Conservation (phyloP, 2,888 invertebrate species). For the Lamellibrachia satsuma region DNA sequence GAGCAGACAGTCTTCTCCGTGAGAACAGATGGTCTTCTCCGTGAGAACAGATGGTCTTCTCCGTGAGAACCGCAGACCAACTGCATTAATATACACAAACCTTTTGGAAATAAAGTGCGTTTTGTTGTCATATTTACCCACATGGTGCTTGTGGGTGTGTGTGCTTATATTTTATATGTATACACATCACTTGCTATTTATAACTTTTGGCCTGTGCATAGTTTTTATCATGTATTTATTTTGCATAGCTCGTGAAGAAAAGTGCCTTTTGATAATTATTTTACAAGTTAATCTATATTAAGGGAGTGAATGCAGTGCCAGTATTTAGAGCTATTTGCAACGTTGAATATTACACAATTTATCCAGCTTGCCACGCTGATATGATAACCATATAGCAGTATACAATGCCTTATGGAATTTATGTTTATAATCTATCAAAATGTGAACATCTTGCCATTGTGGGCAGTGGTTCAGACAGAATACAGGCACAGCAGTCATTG, state of each 20-base stretch:
- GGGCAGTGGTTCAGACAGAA: too few relatives aligned
- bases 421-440: neutral
- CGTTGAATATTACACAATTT: neutral
- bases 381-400: too few relatives aligned
- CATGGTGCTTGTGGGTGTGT: neutral
- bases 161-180: neutral
- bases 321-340: neutral
- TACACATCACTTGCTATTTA: conserved; percentile 4
- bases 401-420: neutral
- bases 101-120: neutral
- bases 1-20: neutral
- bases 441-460: neutral
- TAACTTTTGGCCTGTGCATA: neutral
- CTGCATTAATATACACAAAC: neutral
- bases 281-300: conserved; percentile 13
- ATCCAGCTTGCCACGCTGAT: neutral
- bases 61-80: neutral
- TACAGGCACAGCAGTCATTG: neutral
- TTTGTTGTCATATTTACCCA: neutral
- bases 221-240: neutral
- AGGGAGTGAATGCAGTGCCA: neutral
- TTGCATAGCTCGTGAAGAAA: neutral
- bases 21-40: neutral
- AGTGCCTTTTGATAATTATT: conserved; percentile 8
- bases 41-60: neutral